These are phyloP conservation scores for Lepus oiostolus DNA, from an alignment of 2,797 vertebrate species.

Conservation along the genomic window DNA sequence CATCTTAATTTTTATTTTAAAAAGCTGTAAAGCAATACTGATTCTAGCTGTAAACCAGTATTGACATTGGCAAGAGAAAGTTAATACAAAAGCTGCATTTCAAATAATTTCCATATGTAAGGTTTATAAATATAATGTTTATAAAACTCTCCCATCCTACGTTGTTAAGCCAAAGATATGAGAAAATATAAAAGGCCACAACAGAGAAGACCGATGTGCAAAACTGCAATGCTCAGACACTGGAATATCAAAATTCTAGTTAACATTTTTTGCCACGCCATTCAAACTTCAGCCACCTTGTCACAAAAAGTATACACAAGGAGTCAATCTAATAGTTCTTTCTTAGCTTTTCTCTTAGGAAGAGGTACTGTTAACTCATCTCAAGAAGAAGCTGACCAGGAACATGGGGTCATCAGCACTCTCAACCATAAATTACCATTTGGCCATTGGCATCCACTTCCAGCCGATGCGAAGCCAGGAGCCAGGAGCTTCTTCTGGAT, in stretches of 20 bases:
- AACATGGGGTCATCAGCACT: neutral
- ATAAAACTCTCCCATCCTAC: conserved; percentile 30
- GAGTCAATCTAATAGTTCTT: conserved; percentile 15
- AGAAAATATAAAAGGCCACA: conserved; percentile 30
- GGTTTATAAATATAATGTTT: conserved; percentile 42
- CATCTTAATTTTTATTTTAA: conserved; percentile 69
- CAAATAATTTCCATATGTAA: neutral
- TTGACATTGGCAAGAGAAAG: conserved; percentile 31
- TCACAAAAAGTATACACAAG: conserved; percentile 15
- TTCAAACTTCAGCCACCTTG: conserved; percentile 18
- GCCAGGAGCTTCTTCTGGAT: too few relatives aligned
- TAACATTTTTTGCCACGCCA: neutral
- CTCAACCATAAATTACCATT: neutral
- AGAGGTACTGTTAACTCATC: neutral
- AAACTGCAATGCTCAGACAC: neutral
- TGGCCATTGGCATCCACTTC: neutral
- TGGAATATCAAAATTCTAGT: neutral
- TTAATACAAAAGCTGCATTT: conserved; percentile 30
- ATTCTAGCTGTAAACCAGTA: neutral
- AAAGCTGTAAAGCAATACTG: neutral
- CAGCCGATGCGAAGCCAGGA: neutral
- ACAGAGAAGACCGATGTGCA: neutral
- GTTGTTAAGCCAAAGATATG: neutral
- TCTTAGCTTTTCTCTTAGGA: neutral
- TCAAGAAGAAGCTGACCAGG: neutral